phyloP scores from a whole-genome alignment of 2,888 invertebrate genomes.

The Phyllotreta striolata region DNA sequence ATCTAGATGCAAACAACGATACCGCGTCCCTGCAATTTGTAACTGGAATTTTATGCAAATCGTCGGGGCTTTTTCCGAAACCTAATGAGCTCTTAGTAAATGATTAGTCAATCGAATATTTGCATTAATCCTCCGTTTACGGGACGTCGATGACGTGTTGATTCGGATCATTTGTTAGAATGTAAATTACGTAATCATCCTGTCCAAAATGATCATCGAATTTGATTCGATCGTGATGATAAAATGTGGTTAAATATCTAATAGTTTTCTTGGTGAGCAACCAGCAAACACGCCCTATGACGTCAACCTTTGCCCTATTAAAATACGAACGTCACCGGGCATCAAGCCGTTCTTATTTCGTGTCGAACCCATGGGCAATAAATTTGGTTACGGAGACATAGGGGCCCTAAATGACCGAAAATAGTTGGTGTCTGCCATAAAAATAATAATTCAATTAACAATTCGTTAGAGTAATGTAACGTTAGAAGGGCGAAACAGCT shows the following conservation, averaged over 20 bases:
- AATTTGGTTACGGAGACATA: slow-evolving; percentile 33
- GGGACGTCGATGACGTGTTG: too few relatives aligned
- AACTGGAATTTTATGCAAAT: slow-evolving; percentile 12
- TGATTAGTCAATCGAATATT: slow-evolving; percentile 25
- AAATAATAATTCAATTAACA: slow-evolving; percentile 35
- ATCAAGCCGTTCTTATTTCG: slow-evolving; percentile 33
- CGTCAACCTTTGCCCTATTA: slow-evolving; percentile 34
- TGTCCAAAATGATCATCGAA: neutral
- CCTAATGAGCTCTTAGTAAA: slow-evolving; percentile 15
- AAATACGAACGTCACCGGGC: slow-evolving; percentile 28
- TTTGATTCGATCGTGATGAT: too few relatives aligned
- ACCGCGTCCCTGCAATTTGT: too few relatives aligned
- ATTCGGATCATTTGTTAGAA: too few relatives aligned
- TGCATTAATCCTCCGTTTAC: neutral
- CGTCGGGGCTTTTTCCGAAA: slow-evolving; percentile 7
- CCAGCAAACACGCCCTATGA: slow-evolving; percentile 23
- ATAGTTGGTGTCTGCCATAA: slow-evolving; percentile 23
- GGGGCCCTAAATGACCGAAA: slow-evolving; percentile 34
- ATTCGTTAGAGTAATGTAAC: slow-evolving; percentile 24
- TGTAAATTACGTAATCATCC: too few relatives aligned
- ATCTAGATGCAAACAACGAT: too few relatives aligned
- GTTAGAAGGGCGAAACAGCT: slow-evolving; percentile 30
- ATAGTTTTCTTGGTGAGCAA: neutral
- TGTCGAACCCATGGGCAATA: slow-evolving; percentile 32
- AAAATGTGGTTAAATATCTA: too few relatives aligned